Evolutionary conservation across 23 tunicate species (phyloP), one percentile per base, ranked within the genome.

Genomic region (Aplidium turbinatum): DNA sequence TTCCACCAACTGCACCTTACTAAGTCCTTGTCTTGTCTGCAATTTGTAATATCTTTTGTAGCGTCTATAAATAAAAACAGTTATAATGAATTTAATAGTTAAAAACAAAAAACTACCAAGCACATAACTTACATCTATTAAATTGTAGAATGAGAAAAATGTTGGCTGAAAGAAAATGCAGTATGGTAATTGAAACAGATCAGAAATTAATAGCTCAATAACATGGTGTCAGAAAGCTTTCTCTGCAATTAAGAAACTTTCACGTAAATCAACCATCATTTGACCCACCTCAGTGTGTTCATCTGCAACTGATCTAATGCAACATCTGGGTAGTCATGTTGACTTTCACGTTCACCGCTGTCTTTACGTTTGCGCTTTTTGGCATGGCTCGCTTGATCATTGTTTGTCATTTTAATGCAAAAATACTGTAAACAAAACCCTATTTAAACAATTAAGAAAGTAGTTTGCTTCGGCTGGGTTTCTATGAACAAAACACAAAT

Each of bases 31-130:
- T 62, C 85, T 38, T 35, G 97, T 91, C 68, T 91, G 97, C 3
- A 91, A 62, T 39, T 91, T 91, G 97, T 52, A 91, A 56, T 75
- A 82, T 22, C 82, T 72, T 79, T 91, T 91, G 78, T 91, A 91
- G 47, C 87, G 36, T 69, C 97, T 90, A 38, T 4, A 68, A 65
- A 46, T 31, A 19, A 35, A 78, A 62, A 57, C 22, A 42, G n/a
- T n/a, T n/a, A n/a, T n/a, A n/a, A n/a, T n/a, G n/a, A n/a, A n/a
- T n/a, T n/a, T n/a, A n/a, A n/a, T n/a, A n/a, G n/a, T n/a, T n/a
- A n/a, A n/a, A n/a, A n/a, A n/a, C n/a, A n/a, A n/a, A n/a, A n/a
- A n/a, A n/a, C n/a, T n/a, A n/a, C n/a, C n/a, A n/a, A n/a, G n/a
- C n/a, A n/a, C n/a, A n/a, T n/a, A n/a, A n/a, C 16, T 42, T 42